These are phyloP conservation scores for Odontocerum albicorne DNA, from an alignment of 2,888 invertebrate genomes.

Conservation along the genomic window DNA sequence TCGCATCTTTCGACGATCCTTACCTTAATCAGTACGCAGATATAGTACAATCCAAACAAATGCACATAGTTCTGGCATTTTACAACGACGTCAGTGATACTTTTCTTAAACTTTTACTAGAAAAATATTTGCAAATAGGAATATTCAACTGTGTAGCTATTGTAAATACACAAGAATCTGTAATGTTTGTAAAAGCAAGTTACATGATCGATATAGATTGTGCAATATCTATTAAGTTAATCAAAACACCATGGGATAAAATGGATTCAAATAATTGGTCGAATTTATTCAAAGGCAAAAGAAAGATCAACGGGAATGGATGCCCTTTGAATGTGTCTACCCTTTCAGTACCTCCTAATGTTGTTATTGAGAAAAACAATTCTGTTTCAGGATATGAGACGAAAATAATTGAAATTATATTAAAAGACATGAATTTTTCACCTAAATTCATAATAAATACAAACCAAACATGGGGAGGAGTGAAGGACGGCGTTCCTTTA, in stretches of 20 bases:
- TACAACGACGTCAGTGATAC: not conserved
- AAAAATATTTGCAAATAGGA: not conserved
- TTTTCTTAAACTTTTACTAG: not conserved
- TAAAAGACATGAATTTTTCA: not conserved
- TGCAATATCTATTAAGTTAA: not conserved
- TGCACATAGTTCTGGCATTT: not conserved
- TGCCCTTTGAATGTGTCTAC: not conserved
- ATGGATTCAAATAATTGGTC: not conserved
- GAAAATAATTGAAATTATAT: not conserved
- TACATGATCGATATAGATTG: not conserved
- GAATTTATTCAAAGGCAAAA: not conserved
- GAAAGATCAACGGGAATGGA: not conserved
- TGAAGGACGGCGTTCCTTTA: not conserved
- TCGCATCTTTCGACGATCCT: not conserved
- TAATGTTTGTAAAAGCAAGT: not conserved
- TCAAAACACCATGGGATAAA: not conserved
- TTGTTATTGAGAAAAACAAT: not conserved
- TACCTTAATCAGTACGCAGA: not conserved
- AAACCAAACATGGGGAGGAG: not conserved
- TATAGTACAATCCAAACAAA: not conserved
- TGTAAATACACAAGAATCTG: not conserved
- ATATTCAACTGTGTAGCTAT: not conserved
- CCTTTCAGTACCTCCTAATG: not conserved
- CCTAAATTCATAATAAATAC: not conserved
- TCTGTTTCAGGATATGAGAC: not conserved